Evolutionary conservation across 1,140 invertebrate species (phyloP).

Genomic region (Elymnias hypermnestra): DNA sequence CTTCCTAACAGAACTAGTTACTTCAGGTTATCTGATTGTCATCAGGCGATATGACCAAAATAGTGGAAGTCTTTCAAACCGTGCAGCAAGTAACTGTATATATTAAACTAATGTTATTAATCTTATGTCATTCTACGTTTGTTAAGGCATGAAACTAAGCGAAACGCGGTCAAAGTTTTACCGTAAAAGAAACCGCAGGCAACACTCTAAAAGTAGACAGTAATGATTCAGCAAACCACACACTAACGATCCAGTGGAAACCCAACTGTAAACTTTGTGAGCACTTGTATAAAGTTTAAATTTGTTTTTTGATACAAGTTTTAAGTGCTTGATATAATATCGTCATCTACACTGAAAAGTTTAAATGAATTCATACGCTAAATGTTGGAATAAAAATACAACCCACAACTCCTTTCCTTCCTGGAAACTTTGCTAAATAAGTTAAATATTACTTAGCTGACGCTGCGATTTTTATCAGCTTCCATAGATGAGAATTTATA

Average conservation of each 20-base stretch:
- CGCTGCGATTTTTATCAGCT: too few relatives aligned
- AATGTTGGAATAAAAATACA: not conserved
- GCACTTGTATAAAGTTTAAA: not conserved
- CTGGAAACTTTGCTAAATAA: too few relatives aligned
- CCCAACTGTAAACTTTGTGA: not conserved
- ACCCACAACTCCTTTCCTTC: not conserved
- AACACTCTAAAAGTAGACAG: conserved; percentile 9
- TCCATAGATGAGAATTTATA: too few relatives aligned
- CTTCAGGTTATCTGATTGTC: too few relatives aligned
- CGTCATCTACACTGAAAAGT: conserved; percentile 4
- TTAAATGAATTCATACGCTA: conserved; percentile 7
- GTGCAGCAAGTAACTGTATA: too few relatives aligned
- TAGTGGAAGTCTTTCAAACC: too few relatives aligned
- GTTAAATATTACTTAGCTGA: too few relatives aligned
- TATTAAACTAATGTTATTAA: too few relatives aligned
- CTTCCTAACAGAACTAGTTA: too few relatives aligned
- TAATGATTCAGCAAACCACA: conserved; percentile 9
- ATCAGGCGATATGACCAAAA: too few relatives aligned
- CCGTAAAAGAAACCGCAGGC: conserved; percentile 8
- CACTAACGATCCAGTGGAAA: conserved; percentile 4
- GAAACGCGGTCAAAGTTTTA: conserved; percentile 10
- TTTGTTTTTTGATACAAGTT: conserved; percentile 2
- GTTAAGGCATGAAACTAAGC: not conserved
- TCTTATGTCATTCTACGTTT: too few relatives aligned
- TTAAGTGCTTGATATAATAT: conserved; percentile 11